Base-by-base conservation (phyloP, 2,113 vertebrate genomes). In the Lethenteron camtschaticum region DNA sequence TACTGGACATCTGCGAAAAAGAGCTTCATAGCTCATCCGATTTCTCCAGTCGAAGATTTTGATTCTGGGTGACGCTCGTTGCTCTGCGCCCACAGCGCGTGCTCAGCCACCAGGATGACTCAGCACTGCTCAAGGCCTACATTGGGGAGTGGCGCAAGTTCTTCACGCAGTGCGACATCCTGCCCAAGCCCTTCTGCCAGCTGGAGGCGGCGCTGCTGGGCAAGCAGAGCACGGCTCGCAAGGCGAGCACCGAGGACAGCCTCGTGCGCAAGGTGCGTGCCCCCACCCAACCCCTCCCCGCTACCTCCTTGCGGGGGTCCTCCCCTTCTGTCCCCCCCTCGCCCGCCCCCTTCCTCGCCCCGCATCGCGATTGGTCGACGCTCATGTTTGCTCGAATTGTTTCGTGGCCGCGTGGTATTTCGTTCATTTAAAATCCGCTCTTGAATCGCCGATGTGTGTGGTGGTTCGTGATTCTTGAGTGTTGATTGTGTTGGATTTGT, bases 191-290 rank as follows among this genome's bases (percentile, higher is more conserved):
- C 7, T 97, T 96, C 78, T 97, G 94, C 77, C 84, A 86, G 16
- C 57, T 86, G 71, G 84, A 86, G 75, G 84, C 95, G 76, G 96
- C 94, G 16, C 81, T 97, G 76, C 88, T 96, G 89, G 94, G 94
- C 71, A 97, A 97, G 75, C 94, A 96, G 73, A 90, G 91, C 73
- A 90, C 88, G 82, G 96, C 87, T 84, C 95, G 96, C 81, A 97
- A 97, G 78, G 92, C 91, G 72, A 96, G 86, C 10, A 83, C 95
- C 75, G 94, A 97, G 78, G 94, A 97, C 78, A 96, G 94, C 80
- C 96, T 97, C 72, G 94, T 97, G 72, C 80, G 90, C 71, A 97
- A 97, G 87, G 94, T 94, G 79, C 79, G 82, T 18, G 12, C 16
- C 16, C 41, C 41, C 41, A 3, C 41, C 41, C 41, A 41, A 41